Evolutionary conservation across 2,113 vertebrate genomes (phyloP), one percentile per base, ranked within the genome.

Genomic region (Cyphomyrus plagiostoma): DNA sequence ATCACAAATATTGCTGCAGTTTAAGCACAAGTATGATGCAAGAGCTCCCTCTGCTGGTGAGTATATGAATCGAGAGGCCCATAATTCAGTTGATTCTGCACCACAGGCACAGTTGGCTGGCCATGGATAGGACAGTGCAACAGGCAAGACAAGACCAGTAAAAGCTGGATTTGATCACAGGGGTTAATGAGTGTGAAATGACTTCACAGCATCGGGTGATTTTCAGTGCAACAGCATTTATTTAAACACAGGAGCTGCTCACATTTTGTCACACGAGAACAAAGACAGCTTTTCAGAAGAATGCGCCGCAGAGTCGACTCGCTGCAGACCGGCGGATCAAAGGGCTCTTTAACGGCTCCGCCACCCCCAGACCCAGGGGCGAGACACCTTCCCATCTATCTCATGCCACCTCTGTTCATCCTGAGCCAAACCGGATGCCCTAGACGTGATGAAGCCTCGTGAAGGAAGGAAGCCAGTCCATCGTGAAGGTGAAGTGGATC

Each of bases 221-320:
- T 53, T 82, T 84, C 49, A 89, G 45, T 91, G 77, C 89, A 92
- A 66, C 17, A 87, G 23, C 86, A 86, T 95, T 95, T 94, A 95
- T 95, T 94, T 35, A 84, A 90, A 87, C 86, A 90, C 13, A 91
- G 90, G 90, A 88, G 90, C 89, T 89, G 90, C 92, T 86, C 88
- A 53, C 89, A 90, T 91, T 46, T 45, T 48, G 30, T 49, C 23
- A 30, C 84, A 50, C 46, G 23, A 82, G 91, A 90, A 92, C 90
- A 86, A 49, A 89, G 85, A 86, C 89, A 87, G 80, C 58, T 89
- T 11, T 88, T 88, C 11, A 17, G 7, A n/a, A 26, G 19, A 89
- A 89, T 26, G 66, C 30, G 26, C n/a, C 23, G 2, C 23, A 9
- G 56, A 62, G 23, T n/a, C 56, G 56, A 9, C 56, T 62, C 23